A percentile compares a stretch with the other conserved stretches of the same genome.
phyloP scores from a whole-genome alignment of 2,113 vertebrate species.

The Oncorhynchus gorbuscha region DNA sequence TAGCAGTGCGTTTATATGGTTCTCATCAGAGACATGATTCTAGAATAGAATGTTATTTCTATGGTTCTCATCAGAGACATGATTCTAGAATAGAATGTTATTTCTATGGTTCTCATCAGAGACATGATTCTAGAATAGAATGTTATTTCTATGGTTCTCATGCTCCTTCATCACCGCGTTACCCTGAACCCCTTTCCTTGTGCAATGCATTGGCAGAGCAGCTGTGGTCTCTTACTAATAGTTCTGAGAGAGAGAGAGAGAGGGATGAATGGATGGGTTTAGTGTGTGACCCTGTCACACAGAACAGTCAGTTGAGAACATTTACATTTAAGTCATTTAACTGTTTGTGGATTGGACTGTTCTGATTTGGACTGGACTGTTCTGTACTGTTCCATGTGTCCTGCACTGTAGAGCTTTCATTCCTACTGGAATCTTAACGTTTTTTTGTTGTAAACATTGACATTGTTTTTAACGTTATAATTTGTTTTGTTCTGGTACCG shows the following conservation, averaged over 20 bases:
- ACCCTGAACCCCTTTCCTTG: slow-evolving; percentile 24
- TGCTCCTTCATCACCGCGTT: too few species aligned
- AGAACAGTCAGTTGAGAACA: neutral
- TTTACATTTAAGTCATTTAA: too few species aligned
- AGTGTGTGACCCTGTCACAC: neutral
- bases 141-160: too few species aligned
- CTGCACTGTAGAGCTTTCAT: slow-evolving; percentile 17
- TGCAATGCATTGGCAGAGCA: slow-evolving; percentile 44
- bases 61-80: too few species aligned
- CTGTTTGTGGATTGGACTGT: slow-evolving; percentile 1
- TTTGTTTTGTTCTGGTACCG: neutral
- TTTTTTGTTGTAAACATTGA: neutral
- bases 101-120: slow-evolving; percentile 51
- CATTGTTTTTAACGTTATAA: neutral
- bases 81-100: too few species aligned
- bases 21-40: slow-evolving; percentile 39
- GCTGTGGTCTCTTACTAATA: neutral
- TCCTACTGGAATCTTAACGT: slow-evolving; percentile 22
- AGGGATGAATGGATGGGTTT: neutral
- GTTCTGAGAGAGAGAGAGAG: slow-evolving; percentile 2
- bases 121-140: too few species aligned
- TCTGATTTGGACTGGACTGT: neutral
- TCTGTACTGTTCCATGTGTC: neutral
- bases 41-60: too few species aligned
- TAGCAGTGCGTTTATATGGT: slow-evolving; percentile 53